Evolutionary conservation across 1,140 invertebrate species (phyloP).

Genomic region (Coptotermes formosanus): DNA sequence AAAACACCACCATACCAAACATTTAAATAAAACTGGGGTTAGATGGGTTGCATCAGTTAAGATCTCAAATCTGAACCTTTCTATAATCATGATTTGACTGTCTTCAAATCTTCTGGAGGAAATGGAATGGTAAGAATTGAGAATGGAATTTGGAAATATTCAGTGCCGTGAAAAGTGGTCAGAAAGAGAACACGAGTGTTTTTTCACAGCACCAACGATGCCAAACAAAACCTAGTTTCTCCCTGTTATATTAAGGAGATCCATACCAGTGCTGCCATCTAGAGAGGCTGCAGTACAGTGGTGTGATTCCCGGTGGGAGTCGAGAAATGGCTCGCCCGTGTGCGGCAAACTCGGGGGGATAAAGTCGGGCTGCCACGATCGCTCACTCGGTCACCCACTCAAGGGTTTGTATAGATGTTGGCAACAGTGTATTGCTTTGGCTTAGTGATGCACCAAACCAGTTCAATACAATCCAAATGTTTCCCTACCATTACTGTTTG

Average conservation of each 20-base stretch:
- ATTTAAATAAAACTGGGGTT: no score
- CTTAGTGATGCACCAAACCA: constrained; percentile 24
- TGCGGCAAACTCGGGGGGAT: constrained; percentile 12
- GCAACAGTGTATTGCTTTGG: constrained; percentile 26
- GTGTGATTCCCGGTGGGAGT: constrained; percentile 12
- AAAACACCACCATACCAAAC: no score
- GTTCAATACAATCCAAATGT: not conserved
- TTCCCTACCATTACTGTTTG: not conserved
- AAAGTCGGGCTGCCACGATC: constrained; percentile 22
- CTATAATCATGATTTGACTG: not conserved
- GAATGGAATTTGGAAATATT: not conserved
- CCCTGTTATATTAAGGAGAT: constrained; percentile 31
- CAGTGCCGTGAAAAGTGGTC: not conserved
- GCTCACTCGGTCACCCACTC: constrained; percentile 23
- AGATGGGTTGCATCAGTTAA: no score
- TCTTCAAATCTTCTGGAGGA: not conserved
- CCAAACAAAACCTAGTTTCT: constrained; percentile 30
- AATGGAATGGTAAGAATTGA: not conserved
- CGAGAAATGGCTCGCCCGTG: constrained; percentile 8
- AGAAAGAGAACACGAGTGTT: not conserved
- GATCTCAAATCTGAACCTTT: not conserved
- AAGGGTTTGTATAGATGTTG: constrained; percentile 31
- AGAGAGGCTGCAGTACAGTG: constrained; percentile 12
- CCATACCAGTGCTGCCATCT: constrained; percentile 26
- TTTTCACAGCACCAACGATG: constrained; percentile 9